Base-by-base conservation (phyloP, 2,113 vertebrate genomes). In the Rana temporaria region DNA sequence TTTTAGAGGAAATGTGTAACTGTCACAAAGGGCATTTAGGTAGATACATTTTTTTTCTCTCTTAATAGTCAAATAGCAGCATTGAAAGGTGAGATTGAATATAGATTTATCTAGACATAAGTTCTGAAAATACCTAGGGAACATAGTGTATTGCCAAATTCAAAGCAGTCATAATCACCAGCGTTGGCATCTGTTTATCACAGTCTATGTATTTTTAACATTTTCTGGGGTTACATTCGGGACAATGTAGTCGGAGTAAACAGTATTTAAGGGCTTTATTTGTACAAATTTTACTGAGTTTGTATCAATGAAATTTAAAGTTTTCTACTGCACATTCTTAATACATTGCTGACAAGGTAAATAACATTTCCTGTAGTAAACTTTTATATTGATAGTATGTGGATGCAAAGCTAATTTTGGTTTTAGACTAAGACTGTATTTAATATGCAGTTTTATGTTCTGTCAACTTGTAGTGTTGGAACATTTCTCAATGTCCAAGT, bases 371-470 rank as follows among this genome's bases (percentile, higher is more conserved):
- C 20, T n/a, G 19, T 9, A 20, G 59, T 60, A 60, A 60, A 11
- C 19, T 60, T 60, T 20, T 60, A 11, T 20, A 60, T 60, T 60
- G 59, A 60, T 60, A 60, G 19, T 20, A 11, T 60, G 19, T 60
- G 59, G 20, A n/a, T 60, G n/a, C 59, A 20, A 20, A 20, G 59
- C 19, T 60, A 20, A n/a, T 60, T 60, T 63, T 63, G 14, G 42
- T 48, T 63, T 11, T 63, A 24, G 20, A 9, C 1, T 63, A 63
- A 63, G 14, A 63, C 24, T 63, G 11, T 24, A 24, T 22, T 24
- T 63, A 63, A 24, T 63, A 60, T 48, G 42, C 59, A 60, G 59
- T 60, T 60, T 60, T n/a, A 60, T 60, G 8, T 60, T 60, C n/a
- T 60, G 59, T 60, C n/a, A 60, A 20, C n/a, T 20, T 63, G 7